Base-by-base conservation (phyloP, 2,888 invertebrate species). In the Platycheirus rosarum region DNA sequence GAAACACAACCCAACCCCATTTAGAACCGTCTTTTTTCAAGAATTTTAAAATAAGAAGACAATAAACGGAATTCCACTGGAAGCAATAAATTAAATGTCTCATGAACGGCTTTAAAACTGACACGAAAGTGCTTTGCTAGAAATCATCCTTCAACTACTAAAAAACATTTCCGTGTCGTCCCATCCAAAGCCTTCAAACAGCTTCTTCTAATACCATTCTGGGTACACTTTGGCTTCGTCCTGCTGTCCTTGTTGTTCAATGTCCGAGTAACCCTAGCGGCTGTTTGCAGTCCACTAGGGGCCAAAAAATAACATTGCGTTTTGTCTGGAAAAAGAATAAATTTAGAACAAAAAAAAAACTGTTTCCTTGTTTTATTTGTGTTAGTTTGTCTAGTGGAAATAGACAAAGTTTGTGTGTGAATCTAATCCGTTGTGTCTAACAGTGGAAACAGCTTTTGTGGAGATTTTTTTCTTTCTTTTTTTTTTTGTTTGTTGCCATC, bases 11-110 rank as follows among this genome's bases (percentile, higher is more conserved):
- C 5, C 29, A 3, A 5, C 29, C 29, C 29, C 8, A 8, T 32
- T 7, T 32, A 32, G 29, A 32, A 32, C 4, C 8, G 8, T 5
- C 8, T 32, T 8, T 7, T 32, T 32, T 8, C 13, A 40, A 40
- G 37, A 40, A 13, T 40, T 0, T 13, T 5, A 3, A n/a, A 40
- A 40, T 2, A n/a, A 40, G 13, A 3, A 40, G 13, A 49, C 40
- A 51, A 49, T 14, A 14, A 71, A 26, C 8, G 32, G 14, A 60
- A 51, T 60, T 71, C 42, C 42, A 26, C 65, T 48, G 37, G 29
- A 42, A 68, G 48, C 69, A 57, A 69, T 79, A 79, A 79, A 79
- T 79, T 74, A 79, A 69, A 32, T 16, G 49, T 49, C 65, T 66
- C 77, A 65, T 57, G 65, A 37, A 40, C 63, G 63, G 70, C 55